phyloP scores from a whole-genome alignment of 1,140 invertebrate genomes.

The Argopecten irradians region DNA sequence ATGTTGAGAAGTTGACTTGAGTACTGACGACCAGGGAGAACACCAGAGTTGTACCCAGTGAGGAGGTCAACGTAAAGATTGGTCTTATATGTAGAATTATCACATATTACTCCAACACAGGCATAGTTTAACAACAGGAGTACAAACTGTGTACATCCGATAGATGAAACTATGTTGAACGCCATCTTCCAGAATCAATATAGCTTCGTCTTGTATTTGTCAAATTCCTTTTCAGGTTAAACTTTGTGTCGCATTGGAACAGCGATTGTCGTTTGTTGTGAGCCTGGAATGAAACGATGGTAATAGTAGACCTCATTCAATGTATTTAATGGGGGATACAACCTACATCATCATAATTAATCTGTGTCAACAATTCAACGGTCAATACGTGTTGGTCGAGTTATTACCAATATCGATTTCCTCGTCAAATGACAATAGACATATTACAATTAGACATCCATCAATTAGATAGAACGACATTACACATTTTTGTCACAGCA shows the following conservation, averaged over 20 bases:
- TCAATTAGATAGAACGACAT: no score
- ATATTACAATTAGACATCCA: no score
- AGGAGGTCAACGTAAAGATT: background rate
- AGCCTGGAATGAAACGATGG: no score
- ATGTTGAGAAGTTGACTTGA: background rate
- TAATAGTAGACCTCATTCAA: no score
- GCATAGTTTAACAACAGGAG: background rate
- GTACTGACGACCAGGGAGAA: background rate
- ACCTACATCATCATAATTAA: background rate
- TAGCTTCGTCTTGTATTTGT: background rate
- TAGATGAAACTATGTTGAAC: background rate
- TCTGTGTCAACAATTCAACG: background rate
- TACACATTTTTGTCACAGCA: no score
- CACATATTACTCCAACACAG: background rate
- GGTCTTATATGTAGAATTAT: slow-evolving; percentile 4
- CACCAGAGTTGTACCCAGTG: background rate
- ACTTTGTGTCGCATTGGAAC: no score
- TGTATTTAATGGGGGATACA: no score
- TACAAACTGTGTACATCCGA: background rate
- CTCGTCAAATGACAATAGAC: background rate
- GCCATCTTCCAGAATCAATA: background rate
- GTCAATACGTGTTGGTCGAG: background rate
- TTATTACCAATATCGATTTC: background rate
- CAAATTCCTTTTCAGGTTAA: background rate
- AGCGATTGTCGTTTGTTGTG: no score